Evolutionary conservation across 2,113 vertebrate species (phyloP).

Genomic region (Ctenodactylus gundi): DNA sequence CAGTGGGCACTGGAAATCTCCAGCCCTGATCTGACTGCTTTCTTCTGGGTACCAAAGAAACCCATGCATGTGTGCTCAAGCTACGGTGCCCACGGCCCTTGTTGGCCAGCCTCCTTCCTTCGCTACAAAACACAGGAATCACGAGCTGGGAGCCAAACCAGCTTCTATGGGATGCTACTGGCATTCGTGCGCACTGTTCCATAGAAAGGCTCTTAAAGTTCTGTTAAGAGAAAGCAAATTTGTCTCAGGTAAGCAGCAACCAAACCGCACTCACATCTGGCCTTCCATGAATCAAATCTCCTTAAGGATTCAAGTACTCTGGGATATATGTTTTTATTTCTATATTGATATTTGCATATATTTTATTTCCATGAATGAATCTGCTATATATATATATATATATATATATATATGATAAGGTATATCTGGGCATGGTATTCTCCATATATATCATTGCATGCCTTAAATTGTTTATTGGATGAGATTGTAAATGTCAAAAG

Average conservation of each 20-base stretch:
- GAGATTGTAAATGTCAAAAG: neutral
- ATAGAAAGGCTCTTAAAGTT: neutral
- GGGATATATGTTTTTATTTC: neutral
- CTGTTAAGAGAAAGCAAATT: neutral
- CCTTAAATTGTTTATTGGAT: constrained; percentile 6
- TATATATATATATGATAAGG: neutral
- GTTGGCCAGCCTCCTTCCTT: neutral
- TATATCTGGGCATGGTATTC: neutral
- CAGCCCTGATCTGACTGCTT: neutral
- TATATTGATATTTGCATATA: neutral
- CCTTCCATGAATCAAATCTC: neutral
- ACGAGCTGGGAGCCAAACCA: neutral
- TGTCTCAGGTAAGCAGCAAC: neutral
- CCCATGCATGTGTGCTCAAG: too few relatives aligned
- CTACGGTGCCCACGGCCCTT: neutral
- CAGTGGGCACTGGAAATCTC: neutral
- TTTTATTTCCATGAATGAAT: constrained; percentile 36
- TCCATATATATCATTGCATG: neutral
- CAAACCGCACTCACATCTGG: neutral
- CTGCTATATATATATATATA: neutral
- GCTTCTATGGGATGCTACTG: neutral
- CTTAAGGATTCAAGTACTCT: neutral
- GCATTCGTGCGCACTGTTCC: neutral
- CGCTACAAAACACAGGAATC: neutral
- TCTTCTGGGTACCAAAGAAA: neutral